A percentile compares a stretch with the other conserved stretches of the same genome.
phyloP scores from a whole-genome alignment of 2,113 vertebrate genomes.

The Thunnus thynnus region DNA sequence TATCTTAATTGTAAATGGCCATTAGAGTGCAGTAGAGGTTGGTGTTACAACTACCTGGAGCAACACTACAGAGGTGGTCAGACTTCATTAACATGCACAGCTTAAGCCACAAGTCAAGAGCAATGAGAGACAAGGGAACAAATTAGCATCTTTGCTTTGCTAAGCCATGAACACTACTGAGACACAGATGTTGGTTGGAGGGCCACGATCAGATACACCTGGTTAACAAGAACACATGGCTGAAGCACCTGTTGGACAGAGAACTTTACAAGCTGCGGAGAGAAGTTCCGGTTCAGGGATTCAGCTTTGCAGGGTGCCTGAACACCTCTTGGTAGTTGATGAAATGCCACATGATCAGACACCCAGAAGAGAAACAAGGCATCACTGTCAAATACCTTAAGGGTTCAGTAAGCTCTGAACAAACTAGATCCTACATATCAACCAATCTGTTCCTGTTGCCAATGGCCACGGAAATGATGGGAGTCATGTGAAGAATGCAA shows the following conservation, averaged over 20 bases:
- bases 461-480: no score
- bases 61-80: conserved; percentile 8
- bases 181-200: background rate
- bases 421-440: no score
- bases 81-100: conserved; percentile 20
- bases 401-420: no score
- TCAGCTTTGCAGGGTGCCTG: background rate
- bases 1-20: conserved; percentile 3
- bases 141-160: conserved; percentile 1
- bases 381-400: no score
- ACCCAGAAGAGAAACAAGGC: no score
- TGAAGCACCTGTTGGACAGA: no score
- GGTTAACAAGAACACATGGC: background rate
- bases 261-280: no score
- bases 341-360: no score
- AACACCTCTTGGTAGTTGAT: no score
- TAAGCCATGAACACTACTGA: background rate
- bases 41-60: background rate
- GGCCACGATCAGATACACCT: background rate
- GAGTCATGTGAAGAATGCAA: no score
- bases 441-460: no score
- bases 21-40: background rate
- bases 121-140: conserved; percentile 3
- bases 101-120: background rate
- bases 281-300: background rate